Base-by-base conservation (phyloP, 2,113 vertebrate species). In the Hucho hucho region DNA sequence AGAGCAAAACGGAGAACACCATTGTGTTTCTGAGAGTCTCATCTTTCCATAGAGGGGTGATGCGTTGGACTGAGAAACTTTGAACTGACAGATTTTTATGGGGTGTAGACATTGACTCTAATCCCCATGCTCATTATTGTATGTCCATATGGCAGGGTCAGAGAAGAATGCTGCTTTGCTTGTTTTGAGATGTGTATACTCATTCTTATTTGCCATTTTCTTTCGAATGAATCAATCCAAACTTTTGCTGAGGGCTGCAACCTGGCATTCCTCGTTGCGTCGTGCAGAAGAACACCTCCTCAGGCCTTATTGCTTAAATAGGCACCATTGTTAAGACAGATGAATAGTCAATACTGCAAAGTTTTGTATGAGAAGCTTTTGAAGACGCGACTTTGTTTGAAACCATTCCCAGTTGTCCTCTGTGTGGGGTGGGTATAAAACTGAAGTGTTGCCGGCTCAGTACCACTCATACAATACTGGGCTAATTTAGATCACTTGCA, bases 401-500 rank as follows among this genome's bases (percentile, higher is more conserved):
- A 80, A 75, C 29, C 68, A 61, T 81, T 79, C 68, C 79, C 81
- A 81, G 74, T 32, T 79, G 81, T 77, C 75, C 67, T 24, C 70
- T 66, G 74, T 81, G 82, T 80, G 80, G 66, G 79, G 49, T 53
- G 14, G 49, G 74, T 80, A 43, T 75, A 82, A 79, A 77, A 70
- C 75, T 75, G 83, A 18, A 81, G 76, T 72, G 72, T 82, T 78
- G 74, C 66, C 16, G 4, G 14, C 68, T 70, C 66, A 71, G 58
- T 18, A 77, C 65, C 49, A 65, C 37, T 43, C 81, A 26, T 74
- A 82, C 75, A 82, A 82, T 74, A 76, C 59, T 20, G 73, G 47
- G 61, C 32, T 75, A 26, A 82, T 87, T 87, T 84, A 83, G 87
- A 87, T 86, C 78, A 72, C 32, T 86, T 75, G 82, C 83, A 75